Base-by-base conservation (phyloP, 2,888 invertebrate genomes). In the Ophion costatus region DNA sequence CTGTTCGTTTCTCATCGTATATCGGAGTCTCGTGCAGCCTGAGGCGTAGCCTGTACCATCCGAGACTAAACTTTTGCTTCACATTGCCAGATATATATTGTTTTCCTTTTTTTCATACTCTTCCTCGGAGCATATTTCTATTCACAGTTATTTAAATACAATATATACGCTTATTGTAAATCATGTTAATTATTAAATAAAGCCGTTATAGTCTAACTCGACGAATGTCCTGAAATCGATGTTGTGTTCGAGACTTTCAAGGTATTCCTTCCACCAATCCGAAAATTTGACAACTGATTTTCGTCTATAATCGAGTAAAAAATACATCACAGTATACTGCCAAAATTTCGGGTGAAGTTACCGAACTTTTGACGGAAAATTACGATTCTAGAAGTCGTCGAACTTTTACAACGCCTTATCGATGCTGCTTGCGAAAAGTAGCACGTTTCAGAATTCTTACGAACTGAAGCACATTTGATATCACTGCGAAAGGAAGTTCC, bases 131-230 rank as follows among this genome's bases (percentile, higher is more conserved):
- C 80, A 86, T 83, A 64, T 86, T 86, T 87, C 76, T 88, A 86
- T 88, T 83, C 75, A 87, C 80, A 83, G 82, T 87, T 85, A 75
- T 88, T 84, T 81, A 81, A 86, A 76, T 80, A 86, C 86, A 86
- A 85, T 82, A 84, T 77, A 69, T 81, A 84, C 82, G 85, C 87
- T 88, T 86, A 86, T 85, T 88, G 86, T 87, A 88, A 88, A 76
- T 86, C 84, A 88, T 87, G 90, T 89, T 90, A 88, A 89, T 88
- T 86, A 84, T 86, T 88, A 80, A 89, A 90, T 90, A 89, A 88
- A 90, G 85, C 66, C 86, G 87, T 86, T 82, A 88, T 64, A 86
- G 75, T 77, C 73, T 76, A 73, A 82, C 76, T 77, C 67, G 42
- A 80, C 11, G 51, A 76, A 66, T 80, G 24, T 66, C n/a, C 38